Percentiles rank a stretch among this genome's conserved stretches.
Conservation (phyloP, 2,888 invertebrate species). For the Philhelius pedissequus region DNA sequence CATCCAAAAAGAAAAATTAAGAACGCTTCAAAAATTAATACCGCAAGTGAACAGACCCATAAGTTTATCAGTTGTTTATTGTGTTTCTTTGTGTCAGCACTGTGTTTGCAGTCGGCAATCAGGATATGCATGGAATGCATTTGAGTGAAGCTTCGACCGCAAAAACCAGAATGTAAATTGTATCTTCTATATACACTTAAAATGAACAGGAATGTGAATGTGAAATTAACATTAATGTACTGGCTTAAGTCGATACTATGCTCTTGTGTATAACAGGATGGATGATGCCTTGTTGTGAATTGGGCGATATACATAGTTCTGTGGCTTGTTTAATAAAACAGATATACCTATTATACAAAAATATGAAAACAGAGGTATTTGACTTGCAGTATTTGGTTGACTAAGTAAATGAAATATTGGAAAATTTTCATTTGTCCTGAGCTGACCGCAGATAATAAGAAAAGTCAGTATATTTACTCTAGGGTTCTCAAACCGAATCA, state of each 20-base stretch:
- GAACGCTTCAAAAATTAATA: neutral
- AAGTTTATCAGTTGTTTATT: conserved; percentile 25
- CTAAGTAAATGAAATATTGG: too few relatives aligned
- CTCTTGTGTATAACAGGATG: too few relatives aligned
- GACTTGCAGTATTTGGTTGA: too few relatives aligned
- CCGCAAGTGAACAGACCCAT: conserved; percentile 14
- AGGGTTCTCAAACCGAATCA: too few relatives aligned
- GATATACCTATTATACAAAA: too few relatives aligned
- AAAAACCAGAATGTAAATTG: conserved; percentile 23
- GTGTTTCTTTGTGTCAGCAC: conserved; percentile 16
- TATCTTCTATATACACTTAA: neutral
- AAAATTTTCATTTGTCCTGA: too few relatives aligned
- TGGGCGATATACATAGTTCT: too few relatives aligned
- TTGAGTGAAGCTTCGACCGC: conserved; percentile 25
- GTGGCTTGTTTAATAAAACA: too few relatives aligned
- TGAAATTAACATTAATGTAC: conserved; percentile 40
- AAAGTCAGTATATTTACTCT: too few relatives aligned
- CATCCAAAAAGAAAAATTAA: neutral
- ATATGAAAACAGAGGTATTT: too few relatives aligned
- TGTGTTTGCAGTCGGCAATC: conserved; percentile 8
- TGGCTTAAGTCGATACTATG: neutral
- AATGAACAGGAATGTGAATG: neutral
- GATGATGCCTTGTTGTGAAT: too few relatives aligned
- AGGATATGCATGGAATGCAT: conserved; percentile 27
- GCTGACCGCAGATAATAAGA: too few relatives aligned